Conservation (phyloP, 2,113 vertebrate species). For the Dromiciops gliroides region DNA sequence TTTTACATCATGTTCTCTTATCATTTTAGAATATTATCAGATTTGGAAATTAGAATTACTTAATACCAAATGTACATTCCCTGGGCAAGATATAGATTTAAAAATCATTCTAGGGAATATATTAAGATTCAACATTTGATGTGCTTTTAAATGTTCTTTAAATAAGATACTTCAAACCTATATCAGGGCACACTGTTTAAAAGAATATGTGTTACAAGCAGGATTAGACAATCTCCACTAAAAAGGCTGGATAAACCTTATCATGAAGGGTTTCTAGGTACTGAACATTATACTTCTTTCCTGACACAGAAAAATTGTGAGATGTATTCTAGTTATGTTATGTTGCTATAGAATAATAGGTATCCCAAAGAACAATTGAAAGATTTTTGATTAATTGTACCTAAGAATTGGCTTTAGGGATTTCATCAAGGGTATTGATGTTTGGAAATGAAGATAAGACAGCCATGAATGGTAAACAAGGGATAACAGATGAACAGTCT, state of each 20-base stretch:
- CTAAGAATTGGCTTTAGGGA: too few species aligned
- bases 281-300: neutral
- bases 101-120: neutral
- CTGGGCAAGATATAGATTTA: neutral
- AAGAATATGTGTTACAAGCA: slow-evolving; percentile 14
- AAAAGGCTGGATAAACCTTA: neutral
- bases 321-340: neutral
- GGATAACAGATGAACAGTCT: neutral
- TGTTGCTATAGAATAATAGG: neutral
- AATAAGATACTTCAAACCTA: neutral
- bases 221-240: neutral
- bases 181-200: neutral
- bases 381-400: neutral
- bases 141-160: slow-evolving; percentile 38
- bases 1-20: neutral
- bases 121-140: neutral
- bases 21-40: neutral
- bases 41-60: neutral
- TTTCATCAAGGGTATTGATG: neutral
- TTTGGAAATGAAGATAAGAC: neutral
- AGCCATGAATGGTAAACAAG: neutral
- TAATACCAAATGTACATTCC: neutral
- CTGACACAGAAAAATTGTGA: neutral
- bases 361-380: neutral
- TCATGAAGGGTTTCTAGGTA: neutral